Evolutionary conservation across 1,140 invertebrate species (phyloP).

Genomic region (Pseudomyrmex sp.): DNA sequence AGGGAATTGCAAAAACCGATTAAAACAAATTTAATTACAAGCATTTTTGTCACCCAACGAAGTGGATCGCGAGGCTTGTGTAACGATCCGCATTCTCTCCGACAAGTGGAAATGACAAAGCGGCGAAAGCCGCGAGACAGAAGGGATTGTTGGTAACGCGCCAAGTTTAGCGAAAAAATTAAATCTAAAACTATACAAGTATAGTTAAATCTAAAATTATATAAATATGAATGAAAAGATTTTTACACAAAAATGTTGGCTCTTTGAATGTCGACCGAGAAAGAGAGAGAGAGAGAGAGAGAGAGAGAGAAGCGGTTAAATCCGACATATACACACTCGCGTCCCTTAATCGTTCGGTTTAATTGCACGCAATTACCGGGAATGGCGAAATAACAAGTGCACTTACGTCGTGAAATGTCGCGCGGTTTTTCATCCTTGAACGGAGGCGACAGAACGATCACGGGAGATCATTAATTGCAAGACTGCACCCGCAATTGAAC

Average conservation of each 20-base stretch:
- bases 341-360: slow-evolving; percentile 18
- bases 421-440: slow-evolving; percentile 55
- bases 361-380: slow-evolving; percentile 58
- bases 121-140: neutral
- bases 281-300: too few relatives aligned
- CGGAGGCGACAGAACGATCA: slow-evolving; percentile 54
- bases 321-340: neutral
- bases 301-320: too few relatives aligned
- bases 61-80: neutral
- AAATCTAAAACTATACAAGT: slow-evolving; percentile 8
- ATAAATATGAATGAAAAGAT: slow-evolving; percentile 28
- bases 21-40: slow-evolving; percentile 7
- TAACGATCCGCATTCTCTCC: neutral
- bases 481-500: slow-evolving; percentile 45
- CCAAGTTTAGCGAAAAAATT: slow-evolving; percentile 36
- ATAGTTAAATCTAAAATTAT: slow-evolving; percentile 25
- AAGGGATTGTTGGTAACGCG: neutral
- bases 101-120: slow-evolving; percentile 19
- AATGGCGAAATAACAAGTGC: slow-evolving; percentile 60
- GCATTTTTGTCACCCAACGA: neutral
- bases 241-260: slow-evolving; percentile 2
- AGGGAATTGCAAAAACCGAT: neutral
- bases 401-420: slow-evolving; percentile 50
- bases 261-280: neutral
- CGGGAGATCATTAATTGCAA: slow-evolving; percentile 49